Evolutionary conservation across 2,888 invertebrate genomes (phyloP).

Genomic region (Rhaphigaster nebulosa): DNA sequence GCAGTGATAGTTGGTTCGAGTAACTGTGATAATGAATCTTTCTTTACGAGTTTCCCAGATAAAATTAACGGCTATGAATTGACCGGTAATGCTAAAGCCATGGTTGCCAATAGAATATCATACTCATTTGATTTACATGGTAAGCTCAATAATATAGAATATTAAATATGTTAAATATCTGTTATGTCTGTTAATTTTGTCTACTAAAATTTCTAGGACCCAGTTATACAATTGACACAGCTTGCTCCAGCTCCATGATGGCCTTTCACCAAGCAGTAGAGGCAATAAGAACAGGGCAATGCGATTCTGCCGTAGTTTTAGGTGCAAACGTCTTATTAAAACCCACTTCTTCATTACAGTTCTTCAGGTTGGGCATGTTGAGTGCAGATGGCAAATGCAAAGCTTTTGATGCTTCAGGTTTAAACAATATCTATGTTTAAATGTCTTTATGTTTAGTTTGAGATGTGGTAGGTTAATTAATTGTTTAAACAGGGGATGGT

Average conservation of each 20-base stretch:
- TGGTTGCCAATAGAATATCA: slow-evolving; percentile 97
- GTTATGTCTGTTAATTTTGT: not conserved
- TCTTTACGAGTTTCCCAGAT: slow-evolving; percentile 88
- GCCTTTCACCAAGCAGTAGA: slow-evolving; percentile 89
- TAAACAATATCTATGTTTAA: slow-evolving; percentile 17
- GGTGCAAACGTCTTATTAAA: slow-evolving; percentile 93
- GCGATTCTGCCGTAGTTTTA: slow-evolving; percentile 95
- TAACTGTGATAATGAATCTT: slow-evolving; percentile 89
- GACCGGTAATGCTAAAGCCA: slow-evolving; percentile 93
- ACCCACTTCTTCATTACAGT: slow-evolving; percentile 92
- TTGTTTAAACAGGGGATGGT: slow-evolving; percentile 76
- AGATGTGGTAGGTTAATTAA: not conserved
- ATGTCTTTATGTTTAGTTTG: not conserved
- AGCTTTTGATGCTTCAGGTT: slow-evolving; percentile 90
- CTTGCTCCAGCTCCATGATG: slow-evolving; percentile 95
- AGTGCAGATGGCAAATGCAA: slow-evolving; percentile 90
- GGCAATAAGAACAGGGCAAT: slow-evolving; percentile 88
- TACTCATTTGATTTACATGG: slow-evolving; percentile 84
- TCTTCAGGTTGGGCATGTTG: slow-evolving; percentile 94
- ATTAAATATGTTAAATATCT: not conserved
- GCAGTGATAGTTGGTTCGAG: slow-evolving; percentile 96
- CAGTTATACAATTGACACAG: slow-evolving; percentile 95
- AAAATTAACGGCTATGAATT: slow-evolving; percentile 89
- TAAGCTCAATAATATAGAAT: not conserved
- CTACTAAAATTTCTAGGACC: slow-evolving; percentile 75